A percentile compares a stretch with the other conserved stretches of the same genome.
Evolutionary conservation across 2,797 vertebrate species (phyloP).

Genomic region (Crax fasciolata): DNA sequence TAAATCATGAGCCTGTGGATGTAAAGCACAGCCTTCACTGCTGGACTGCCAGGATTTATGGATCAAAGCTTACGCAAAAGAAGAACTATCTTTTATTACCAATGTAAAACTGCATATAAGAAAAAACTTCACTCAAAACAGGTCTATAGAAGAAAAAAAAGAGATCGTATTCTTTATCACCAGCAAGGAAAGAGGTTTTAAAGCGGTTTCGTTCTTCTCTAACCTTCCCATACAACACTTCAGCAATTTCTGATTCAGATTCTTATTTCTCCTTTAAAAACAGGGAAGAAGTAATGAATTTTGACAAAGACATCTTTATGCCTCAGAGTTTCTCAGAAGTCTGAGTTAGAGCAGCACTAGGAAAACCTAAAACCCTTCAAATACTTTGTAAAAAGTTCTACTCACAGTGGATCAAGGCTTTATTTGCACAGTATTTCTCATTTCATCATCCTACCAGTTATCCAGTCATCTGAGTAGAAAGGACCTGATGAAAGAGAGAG

Average conservation of each 20-base stretch:
- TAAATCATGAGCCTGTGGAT: not conserved
- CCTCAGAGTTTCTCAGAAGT: not conserved
- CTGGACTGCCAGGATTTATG: not conserved
- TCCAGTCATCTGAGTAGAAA: not conserved
- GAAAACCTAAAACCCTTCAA: not conserved
- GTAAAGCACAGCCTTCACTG: not conserved
- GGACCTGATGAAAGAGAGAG: not conserved
- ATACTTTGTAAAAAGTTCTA: not conserved
- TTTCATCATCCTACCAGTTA: not conserved
- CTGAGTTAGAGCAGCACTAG: not conserved
- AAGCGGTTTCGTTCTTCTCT: conserved; percentile 21
- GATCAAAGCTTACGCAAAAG: not conserved
- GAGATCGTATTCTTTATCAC: conserved; percentile 20
- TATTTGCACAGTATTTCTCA: not conserved
- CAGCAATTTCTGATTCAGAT: conserved; percentile 24
- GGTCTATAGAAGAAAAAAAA: not conserved
- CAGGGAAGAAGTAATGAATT: conserved; percentile 14
- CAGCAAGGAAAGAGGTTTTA: conserved; percentile 1
- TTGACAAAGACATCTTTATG: conserved; percentile 21
- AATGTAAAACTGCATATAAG: not conserved
- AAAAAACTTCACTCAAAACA: not conserved
- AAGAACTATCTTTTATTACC: not conserved
- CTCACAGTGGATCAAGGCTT: not conserved
- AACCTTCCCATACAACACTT: conserved; percentile 44
- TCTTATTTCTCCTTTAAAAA: conserved; percentile 34